These are phyloP conservation scores for Acipenser oxyrinchus DNA, from an alignment of 2,797 vertebrate species.

Conservation along the genomic window DNA sequence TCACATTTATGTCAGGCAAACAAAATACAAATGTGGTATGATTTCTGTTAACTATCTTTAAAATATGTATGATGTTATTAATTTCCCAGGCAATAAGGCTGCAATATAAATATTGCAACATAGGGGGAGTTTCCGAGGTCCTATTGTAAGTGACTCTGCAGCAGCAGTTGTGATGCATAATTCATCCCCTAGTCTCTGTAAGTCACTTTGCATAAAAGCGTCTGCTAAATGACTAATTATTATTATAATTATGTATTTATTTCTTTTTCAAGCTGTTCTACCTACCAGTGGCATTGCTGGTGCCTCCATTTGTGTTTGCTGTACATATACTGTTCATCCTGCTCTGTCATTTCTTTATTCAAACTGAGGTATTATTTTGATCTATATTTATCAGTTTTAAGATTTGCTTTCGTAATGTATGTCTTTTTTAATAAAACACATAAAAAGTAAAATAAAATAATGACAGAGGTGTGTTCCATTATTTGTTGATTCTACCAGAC, in stretches of 20 bases:
- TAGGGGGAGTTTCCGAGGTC: neutral
- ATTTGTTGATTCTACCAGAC: too few relatives aligned
- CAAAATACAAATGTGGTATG: neutral
- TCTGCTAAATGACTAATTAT: too few relatives aligned
- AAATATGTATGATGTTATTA: neutral
- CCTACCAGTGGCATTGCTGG: slow-evolving; percentile 74
- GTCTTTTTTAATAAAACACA: too few relatives aligned
- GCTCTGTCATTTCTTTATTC: slow-evolving; percentile 95
- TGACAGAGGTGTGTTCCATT: too few relatives aligned
- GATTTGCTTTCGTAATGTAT: too few relatives aligned
- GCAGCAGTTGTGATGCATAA: too few relatives aligned
- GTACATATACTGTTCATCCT: slow-evolving; percentile 89
- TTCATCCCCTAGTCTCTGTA: too few relatives aligned
- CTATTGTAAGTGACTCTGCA: too few relatives aligned
- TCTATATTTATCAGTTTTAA: neutral
- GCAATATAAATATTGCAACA: neutral
- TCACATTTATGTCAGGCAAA: neutral
- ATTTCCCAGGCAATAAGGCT: neutral
- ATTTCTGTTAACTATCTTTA: neutral
- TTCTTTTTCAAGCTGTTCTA: slow-evolving; percentile 70
- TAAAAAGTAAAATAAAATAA: too few relatives aligned
- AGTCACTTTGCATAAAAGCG: too few relatives aligned
- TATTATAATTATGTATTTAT: neutral
- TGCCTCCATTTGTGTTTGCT: slow-evolving; percentile 77
- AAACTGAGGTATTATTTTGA: slow-evolving; percentile 73